Conservation (phyloP, 2,888 invertebrate species). For the Phanerotoma sp. region DNA sequence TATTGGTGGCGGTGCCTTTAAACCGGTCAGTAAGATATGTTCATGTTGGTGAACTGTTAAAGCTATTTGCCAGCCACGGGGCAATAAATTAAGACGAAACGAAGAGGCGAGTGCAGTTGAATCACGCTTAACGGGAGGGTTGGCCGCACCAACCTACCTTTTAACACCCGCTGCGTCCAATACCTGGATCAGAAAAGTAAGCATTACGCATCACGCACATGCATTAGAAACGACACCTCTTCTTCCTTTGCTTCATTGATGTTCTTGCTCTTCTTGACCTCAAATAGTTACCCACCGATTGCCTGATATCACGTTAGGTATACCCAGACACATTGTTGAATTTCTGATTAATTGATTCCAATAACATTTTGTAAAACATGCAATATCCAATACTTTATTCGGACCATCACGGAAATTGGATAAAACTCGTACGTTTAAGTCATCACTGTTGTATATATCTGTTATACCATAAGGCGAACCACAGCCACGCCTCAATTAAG, state of each 20-base stretch:
- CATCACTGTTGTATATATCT: background rate
- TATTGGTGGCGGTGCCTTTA: background rate
- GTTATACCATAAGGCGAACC: background rate
- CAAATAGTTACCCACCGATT: conserved; percentile 13
- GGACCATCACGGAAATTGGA: background rate
- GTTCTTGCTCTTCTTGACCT: conserved; percentile 1
- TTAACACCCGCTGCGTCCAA: conserved; percentile 46
- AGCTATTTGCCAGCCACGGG: conserved; percentile 42
- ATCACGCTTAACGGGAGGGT: conserved; percentile 51
- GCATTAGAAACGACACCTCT: conserved; percentile 50
- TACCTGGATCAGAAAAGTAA: conserved; percentile 36
- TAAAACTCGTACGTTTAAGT: background rate
- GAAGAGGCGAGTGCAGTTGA: conserved; percentile 40
- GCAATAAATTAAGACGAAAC: conserved; percentile 55
- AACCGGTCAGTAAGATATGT: conserved; percentile 34
- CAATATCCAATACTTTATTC: conserved; percentile 5
- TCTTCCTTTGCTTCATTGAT: background rate
- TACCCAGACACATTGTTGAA: background rate
- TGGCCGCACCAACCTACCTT: conserved; percentile 57
- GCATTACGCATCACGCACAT: conserved; percentile 48
- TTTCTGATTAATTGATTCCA: conserved; percentile 19
- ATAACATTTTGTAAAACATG: conserved; percentile 4
- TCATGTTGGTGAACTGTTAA: conserved; percentile 55
- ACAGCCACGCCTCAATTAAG: conserved; percentile 56
- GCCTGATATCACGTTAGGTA: conserved; percentile 14